Conservation (phyloP, 2,797 vertebrate genomes). For the Parauchenoglanis punctatus region DNA sequence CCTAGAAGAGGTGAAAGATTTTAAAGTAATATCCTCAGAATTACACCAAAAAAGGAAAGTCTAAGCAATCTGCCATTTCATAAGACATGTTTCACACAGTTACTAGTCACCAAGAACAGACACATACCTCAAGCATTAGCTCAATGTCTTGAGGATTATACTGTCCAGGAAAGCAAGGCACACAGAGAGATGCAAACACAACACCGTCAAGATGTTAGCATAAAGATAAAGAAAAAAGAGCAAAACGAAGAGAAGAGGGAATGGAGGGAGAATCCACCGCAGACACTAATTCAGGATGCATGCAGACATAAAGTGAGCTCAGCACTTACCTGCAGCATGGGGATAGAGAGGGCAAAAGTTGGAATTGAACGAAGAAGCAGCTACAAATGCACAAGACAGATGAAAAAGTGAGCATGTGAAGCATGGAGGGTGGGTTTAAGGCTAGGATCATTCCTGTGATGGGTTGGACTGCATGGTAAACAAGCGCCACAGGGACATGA, state of each 20-base stretch:
- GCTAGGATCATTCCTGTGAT: slow-evolving; percentile 41
- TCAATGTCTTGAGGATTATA: slow-evolving; percentile 83
- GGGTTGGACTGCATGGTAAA: slow-evolving; percentile 29
- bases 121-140: slow-evolving; percentile 84
- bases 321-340: slow-evolving; percentile 76
- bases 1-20: not conserved
- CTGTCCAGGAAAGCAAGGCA: slow-evolving; percentile 77
- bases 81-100: not conserved
- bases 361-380: slow-evolving; percentile 80
- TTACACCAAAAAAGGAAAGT: not conserved
- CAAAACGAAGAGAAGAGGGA: slow-evolving; percentile 33
- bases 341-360: slow-evolving; percentile 86
- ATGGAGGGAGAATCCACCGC: slow-evolving; percentile 42
- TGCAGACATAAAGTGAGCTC: slow-evolving; percentile 43
- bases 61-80: not conserved
- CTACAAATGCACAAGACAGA: slow-evolving; percentile 67
- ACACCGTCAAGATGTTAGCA: slow-evolving; percentile 67
- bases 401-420: slow-evolving; percentile 63
- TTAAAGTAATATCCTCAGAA: not conserved
- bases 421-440: slow-evolving; percentile 53
- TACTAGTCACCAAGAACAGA: slow-evolving; percentile 21
- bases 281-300: slow-evolving; percentile 42
- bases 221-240: slow-evolving; percentile 53
- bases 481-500: slow-evolving; percentile 41
- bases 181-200: slow-evolving; percentile 75